Conservation (phyloP, 1,140 invertebrate genomes). For the Bactericera cockerelli region DNA sequence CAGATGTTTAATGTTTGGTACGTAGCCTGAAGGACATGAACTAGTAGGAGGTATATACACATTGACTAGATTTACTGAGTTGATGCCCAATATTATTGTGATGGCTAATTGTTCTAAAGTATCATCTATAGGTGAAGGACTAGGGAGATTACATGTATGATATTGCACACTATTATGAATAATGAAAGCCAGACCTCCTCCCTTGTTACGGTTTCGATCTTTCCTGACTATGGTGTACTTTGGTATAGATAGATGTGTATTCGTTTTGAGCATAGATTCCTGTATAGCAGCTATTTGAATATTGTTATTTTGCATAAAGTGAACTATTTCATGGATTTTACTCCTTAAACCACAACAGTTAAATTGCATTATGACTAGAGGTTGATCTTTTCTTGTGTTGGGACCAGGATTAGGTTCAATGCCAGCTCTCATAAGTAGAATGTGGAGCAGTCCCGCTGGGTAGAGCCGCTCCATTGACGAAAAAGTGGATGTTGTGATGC, state of each 20-base stretch:
- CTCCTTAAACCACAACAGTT: not conserved
- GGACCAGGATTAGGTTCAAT: constrained; percentile 1
- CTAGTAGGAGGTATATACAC: not conserved
- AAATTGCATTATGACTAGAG: not conserved
- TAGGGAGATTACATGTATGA: not conserved
- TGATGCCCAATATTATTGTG: not conserved
- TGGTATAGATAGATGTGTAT: not conserved
- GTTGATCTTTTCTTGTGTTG: not conserved
- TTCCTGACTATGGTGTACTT: not conserved
- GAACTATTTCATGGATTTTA: not conserved
- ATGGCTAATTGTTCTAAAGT: not conserved
- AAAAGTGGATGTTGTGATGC: not conserved
- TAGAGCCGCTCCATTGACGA: constrained; percentile 1
- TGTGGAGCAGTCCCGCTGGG: constrained; percentile 1
- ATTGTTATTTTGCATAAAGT: not conserved
- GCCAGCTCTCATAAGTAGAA: not conserved
- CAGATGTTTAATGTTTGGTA: not conserved
- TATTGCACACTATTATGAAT: constrained; percentile 3
- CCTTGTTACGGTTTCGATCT: constrained; percentile 1
- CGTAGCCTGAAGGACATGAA: not conserved
- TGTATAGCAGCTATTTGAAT: not conserved
- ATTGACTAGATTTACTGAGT: not conserved
- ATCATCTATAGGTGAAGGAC: not conserved
- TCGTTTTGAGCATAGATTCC: not conserved
- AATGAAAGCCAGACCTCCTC: not conserved